Conservation (phyloP, 2,113 vertebrate genomes). For the Trichomycterus rosablanca region DNA sequence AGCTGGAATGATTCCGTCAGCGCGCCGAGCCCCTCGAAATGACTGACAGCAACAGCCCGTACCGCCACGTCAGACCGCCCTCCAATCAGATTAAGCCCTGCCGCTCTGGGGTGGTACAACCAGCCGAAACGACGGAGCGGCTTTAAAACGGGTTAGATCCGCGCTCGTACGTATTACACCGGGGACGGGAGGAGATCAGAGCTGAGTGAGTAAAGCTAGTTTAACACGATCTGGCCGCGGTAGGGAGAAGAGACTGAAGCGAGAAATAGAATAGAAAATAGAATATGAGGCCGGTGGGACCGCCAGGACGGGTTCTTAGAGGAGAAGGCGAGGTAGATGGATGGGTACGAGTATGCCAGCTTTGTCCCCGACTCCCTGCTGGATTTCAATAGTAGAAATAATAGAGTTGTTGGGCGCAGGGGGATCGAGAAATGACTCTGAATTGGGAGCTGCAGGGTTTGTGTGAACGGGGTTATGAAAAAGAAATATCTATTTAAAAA, state of each 20-base stretch:
- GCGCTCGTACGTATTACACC: constrained; percentile 24
- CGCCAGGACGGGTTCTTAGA: constrained; percentile 23
- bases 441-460: no score
- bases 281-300: constrained; percentile 27
- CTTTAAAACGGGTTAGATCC: constrained; percentile 49
- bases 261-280: constrained; percentile 9
- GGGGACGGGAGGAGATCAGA: constrained; percentile 1
- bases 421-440: no score
- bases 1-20: constrained; percentile 8
- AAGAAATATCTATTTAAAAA: no score
- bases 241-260: not conserved
- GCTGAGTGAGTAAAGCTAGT: constrained; percentile 10
- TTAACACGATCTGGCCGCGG: constrained; percentile 12
- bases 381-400: constrained; percentile 14
- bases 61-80: constrained; percentile 35
- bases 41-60: constrained; percentile 50
- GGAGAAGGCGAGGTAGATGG: constrained; percentile 26
- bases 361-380: constrained; percentile 27
- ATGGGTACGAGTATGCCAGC: constrained; percentile 20
- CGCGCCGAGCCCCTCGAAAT: constrained; percentile 46
- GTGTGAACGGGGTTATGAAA: no score
- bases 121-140: constrained; percentile 30
- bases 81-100: constrained; percentile 45
- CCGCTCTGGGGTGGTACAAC: constrained; percentile 19
- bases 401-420: constrained; percentile 9